phyloP scores from a whole-genome alignment of 1,140 invertebrate species.

The Macrostomum lignano region DNA sequence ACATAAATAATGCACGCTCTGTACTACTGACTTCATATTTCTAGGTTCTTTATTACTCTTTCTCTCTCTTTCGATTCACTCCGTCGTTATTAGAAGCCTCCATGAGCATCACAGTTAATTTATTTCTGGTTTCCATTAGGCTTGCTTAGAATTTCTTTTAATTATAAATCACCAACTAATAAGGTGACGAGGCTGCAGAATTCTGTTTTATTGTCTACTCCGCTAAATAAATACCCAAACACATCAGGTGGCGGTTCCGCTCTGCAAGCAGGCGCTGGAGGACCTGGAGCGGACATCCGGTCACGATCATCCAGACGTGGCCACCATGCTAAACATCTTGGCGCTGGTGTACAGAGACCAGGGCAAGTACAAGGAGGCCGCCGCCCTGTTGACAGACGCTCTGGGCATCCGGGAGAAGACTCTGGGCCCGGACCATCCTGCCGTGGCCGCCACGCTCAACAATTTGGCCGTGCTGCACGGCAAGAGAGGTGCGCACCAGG shows the following conservation, averaged over 20 bases:
- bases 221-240: too few relatives aligned
- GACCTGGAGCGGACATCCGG: conserved; percentile 86
- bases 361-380: conserved; percentile 88
- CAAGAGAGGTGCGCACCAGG: conserved; percentile 69
- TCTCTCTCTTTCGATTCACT: too few relatives aligned
- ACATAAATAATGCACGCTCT: too few relatives aligned
- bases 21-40: too few relatives aligned
- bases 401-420: conserved; percentile 76
- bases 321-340: conserved; percentile 86
- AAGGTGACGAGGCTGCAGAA: too few relatives aligned
- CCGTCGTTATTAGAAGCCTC: too few relatives aligned
- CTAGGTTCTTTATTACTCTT: too few relatives aligned
- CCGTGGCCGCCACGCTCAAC: conserved; percentile 68
- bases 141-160: too few relatives aligned
- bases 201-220: too few relatives aligned
- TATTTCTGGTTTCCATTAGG: too few relatives aligned
- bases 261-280: conserved; percentile 83
- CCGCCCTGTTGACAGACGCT: conserved; percentile 73
- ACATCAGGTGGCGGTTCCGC: conserved; percentile 59
- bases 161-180: too few relatives aligned
- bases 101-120: too few relatives aligned
- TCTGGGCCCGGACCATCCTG: conserved; percentile 78
- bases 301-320: conserved; percentile 88
- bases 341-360: conserved; percentile 73
- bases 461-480: conserved; percentile 85